Base-by-base conservation (phyloP, 2,113 vertebrate genomes). In the Cyanistes caeruleus region DNA sequence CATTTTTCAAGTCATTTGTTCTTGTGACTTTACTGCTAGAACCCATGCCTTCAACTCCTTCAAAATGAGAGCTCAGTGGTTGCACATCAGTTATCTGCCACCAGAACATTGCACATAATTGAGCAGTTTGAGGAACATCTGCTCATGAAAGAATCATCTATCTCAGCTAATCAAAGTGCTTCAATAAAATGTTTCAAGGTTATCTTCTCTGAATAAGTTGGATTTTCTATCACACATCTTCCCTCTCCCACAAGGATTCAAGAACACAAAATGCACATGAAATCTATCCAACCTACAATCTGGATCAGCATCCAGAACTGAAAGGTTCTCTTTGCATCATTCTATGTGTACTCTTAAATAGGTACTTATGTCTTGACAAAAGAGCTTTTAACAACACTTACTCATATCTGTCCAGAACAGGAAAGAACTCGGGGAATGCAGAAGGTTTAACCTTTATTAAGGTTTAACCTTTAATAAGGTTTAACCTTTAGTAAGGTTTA, bases 101-200 rank as follows among this genome's bases (percentile, higher is more conserved):
- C 55, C 56, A 51, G 94, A 93, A 89, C 37, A 74, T 46, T 31
- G 33, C 62, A 67, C 60, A 39, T 18, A 92, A 95, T 4, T 78
- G 77, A 93, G 77, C 44, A 88, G 35, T 41, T 90, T 56, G 33
- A 80, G 65, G 64, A 93, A 92, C 85, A 94, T 80, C 84, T 96
- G 82, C 70, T 74, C 59, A 55, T 85, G 52, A 82, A 84, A 88
- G 62, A 70, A 86, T 70, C 21, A 8, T 60, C 58, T 33, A 7
- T 6, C 64, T 91, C 83, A 83, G 85, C 93, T 85, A 87, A 79
- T 37, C 46, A 74, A 84, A 93, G 65, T 7, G 13, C 56, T 70
- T 84, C 60, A 84, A 68, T 37, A 59, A 87, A 53, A 11, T 16
- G 11, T n/a, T 92, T 74, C 49, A 74, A 87, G 53, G 79, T 84